Percentiles rank a stretch among this genome's conserved stretches.
phyloP scores from a whole-genome alignment of 2,888 invertebrate species.

The Netelia inedita region DNA sequence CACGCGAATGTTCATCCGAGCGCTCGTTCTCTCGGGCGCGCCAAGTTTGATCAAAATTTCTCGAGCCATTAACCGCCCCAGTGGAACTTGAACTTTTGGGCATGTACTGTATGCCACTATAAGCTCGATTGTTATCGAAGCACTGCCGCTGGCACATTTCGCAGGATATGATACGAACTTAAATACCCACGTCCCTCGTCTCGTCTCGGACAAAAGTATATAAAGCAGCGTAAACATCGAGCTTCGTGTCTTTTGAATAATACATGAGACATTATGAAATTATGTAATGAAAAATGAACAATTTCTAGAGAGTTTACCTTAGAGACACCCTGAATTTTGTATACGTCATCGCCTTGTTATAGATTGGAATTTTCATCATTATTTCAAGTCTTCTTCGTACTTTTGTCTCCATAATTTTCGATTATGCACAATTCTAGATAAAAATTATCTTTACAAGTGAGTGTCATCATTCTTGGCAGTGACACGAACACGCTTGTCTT shows the following conservation, averaged over 20 bases:
- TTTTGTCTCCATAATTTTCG: too few relatives aligned
- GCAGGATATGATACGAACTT: slow-evolving; percentile 52
- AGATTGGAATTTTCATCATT: too few relatives aligned
- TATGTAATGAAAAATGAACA: neutral
- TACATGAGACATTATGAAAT: neutral
- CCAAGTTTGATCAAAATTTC: slow-evolving; percentile 68
- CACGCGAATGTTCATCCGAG: slow-evolving; percentile 40
- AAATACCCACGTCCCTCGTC: neutral
- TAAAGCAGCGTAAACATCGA: slow-evolving; percentile 32
- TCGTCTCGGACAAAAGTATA: slow-evolving; percentile 20
- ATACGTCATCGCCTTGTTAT: too few relatives aligned
- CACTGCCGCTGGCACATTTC: slow-evolving; percentile 50
- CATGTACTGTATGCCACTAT: slow-evolving; percentile 14
- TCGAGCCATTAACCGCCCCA: slow-evolving; percentile 58
- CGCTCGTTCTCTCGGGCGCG: slow-evolving; percentile 7
- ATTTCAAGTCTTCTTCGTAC: too few relatives aligned
- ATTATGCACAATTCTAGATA: too few relatives aligned
- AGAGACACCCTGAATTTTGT: neutral
- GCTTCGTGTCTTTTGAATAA: slow-evolving; percentile 33
- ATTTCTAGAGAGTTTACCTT: neutral
- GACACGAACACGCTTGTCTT: too few relatives aligned
- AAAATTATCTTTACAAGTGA: too few relatives aligned
- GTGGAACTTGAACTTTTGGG: slow-evolving; percentile 52
- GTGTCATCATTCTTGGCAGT: too few relatives aligned
- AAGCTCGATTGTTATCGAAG: slow-evolving; percentile 62